Percentiles rank a stretch among this genome's conserved stretches.
These are phyloP conservation scores for Oryzias melastigma DNA, from an alignment of 2,113 vertebrate species.

Conservation along the genomic window DNA sequence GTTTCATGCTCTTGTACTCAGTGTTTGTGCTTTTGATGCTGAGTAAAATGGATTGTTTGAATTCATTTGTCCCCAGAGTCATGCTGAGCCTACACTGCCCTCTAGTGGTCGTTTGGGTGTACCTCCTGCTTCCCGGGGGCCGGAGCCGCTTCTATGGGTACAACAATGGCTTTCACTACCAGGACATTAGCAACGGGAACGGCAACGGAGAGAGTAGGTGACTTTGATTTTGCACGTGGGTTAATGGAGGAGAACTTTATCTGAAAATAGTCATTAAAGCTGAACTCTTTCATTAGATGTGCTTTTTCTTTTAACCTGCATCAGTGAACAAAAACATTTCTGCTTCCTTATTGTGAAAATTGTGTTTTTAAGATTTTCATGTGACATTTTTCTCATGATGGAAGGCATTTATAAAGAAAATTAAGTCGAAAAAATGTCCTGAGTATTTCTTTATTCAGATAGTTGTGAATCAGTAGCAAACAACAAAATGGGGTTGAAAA, in stretches of 20 bases:
- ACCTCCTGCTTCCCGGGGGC: conserved; percentile 30
- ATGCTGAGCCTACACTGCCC: conserved; percentile 62
- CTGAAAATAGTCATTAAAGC: not conserved
- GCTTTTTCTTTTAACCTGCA: not conserved
- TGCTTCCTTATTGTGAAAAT: too few relatives aligned
- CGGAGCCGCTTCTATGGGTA: conserved; percentile 62
- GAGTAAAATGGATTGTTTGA: conserved; percentile 1
- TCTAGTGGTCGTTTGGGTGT: conserved; percentile 66
- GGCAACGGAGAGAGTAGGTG: conserved; percentile 78
- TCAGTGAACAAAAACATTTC: too few relatives aligned
- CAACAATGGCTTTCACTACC: conserved; percentile 89
- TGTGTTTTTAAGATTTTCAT: too few relatives aligned
- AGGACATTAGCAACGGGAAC: conserved; percentile 70
- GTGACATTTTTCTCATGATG: too few relatives aligned
- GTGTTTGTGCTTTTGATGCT: not conserved
- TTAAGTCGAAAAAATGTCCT: too few relatives aligned
- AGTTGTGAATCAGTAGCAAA: too few relatives aligned
- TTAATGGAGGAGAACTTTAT: not conserved
- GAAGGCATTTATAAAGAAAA: too few relatives aligned
- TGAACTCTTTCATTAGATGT: not conserved
- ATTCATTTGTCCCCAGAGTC: not conserved
- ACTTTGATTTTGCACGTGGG: too few relatives aligned
- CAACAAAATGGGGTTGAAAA: too few relatives aligned
- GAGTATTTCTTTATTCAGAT: too few relatives aligned
- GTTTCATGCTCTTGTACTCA: not conserved